phyloP scores from a whole-genome alignment of 2,888 invertebrate genomes.

The Athalia cordata region DNA sequence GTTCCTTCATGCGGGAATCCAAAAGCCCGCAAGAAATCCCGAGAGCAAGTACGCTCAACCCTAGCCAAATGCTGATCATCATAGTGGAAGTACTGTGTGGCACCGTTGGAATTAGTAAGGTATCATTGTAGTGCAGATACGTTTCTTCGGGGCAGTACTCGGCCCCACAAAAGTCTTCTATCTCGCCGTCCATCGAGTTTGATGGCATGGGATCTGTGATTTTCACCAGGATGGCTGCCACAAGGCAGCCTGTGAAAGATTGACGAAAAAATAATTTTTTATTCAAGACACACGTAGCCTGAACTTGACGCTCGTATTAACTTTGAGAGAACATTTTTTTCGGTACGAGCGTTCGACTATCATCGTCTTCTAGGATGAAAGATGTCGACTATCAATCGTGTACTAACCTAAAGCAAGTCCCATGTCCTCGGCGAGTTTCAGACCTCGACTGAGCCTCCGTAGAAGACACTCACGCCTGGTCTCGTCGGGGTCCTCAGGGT shows the following conservation, averaged over 20 bases:
- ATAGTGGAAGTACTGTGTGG: constrained; percentile 61
- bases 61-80: constrained; percentile 66
- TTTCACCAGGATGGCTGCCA: constrained; percentile 64
- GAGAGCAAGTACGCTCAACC: constrained; percentile 65
- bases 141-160: constrained; percentile 67
- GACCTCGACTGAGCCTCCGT: constrained; percentile 65
- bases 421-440: constrained; percentile 69
- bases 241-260: constrained; percentile 62
- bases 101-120: constrained; percentile 58
- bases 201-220: constrained; percentile 59
- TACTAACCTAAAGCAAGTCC: constrained; percentile 66
- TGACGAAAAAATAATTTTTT: not conserved
- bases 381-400: too few species aligned
- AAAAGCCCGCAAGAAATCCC: constrained; percentile 68
- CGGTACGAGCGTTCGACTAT: too few species aligned
- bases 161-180: constrained; percentile 65
- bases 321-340: too few species aligned
- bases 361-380: too few species aligned
- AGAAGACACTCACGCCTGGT: constrained; percentile 68
- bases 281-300: not conserved
- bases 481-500: constrained; percentile 69
- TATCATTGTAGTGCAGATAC: constrained; percentile 62
- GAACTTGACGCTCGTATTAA: too few species aligned
- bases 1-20: constrained; percentile 68
- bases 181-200: constrained; percentile 55